Evolutionary conservation across 2,797 vertebrate genomes (phyloP).

Genomic region (Sebastes kiyomatsui): DNA sequence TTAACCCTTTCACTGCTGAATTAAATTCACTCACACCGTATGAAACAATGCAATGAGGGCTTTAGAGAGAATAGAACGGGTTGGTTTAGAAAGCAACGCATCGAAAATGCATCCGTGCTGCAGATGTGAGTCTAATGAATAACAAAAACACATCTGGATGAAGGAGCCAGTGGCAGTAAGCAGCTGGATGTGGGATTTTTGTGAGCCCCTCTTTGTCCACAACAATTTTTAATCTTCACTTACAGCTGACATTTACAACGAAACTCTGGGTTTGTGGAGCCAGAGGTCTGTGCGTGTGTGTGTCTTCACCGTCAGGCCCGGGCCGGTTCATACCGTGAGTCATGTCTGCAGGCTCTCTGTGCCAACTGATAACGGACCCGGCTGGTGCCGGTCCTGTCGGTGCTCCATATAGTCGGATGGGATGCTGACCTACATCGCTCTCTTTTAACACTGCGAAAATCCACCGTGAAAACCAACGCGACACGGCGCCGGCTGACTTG

Average conservation of each 20-base stretch:
- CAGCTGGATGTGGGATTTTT: background rate
- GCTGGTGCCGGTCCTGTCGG: slow-evolving; percentile 53
- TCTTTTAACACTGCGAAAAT: slow-evolving; percentile 39
- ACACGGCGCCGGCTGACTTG: slow-evolving; percentile 26
- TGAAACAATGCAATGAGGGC: slow-evolving; percentile 38
- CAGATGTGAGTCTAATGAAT: background rate
- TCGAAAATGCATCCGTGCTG: background rate
- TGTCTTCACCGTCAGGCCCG: background rate
- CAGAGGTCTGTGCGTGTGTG: background rate
- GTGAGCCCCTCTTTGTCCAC: background rate
- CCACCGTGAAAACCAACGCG: slow-evolving; percentile 39
- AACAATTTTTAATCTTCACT: background rate
- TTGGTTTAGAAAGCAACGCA: background rate
- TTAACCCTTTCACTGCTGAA: slow-evolving; percentile 83
- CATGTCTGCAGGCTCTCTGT: slow-evolving; percentile 8
- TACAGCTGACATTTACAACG: background rate
- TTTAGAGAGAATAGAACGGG: background rate
- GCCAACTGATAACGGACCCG: slow-evolving; percentile 58
- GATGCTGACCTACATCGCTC: slow-evolving; percentile 72
- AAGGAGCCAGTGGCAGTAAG: background rate
- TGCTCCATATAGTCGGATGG: slow-evolving; percentile 30
- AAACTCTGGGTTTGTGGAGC: background rate
- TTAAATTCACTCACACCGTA: slow-evolving; percentile 68
- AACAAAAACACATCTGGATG: background rate
- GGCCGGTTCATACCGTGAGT: background rate